Evolutionary conservation across 2,888 invertebrate species (phyloP).

Genomic region (Harmothoe impar): DNA sequence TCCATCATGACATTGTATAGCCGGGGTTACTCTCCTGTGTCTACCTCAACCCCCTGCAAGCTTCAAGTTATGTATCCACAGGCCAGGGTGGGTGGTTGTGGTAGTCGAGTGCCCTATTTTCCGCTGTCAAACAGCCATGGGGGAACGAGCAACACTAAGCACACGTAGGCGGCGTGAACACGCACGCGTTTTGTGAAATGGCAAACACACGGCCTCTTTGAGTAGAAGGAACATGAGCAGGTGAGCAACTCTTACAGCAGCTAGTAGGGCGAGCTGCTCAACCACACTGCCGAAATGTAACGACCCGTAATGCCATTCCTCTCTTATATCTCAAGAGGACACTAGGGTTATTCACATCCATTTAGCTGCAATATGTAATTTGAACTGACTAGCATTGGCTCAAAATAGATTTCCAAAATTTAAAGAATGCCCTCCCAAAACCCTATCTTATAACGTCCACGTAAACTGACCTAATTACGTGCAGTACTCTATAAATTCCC

Average conservation of each 20-base stretch:
- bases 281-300: neutral
- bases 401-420: too few relatives aligned
- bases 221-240: constrained; percentile 28
- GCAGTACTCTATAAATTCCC: neutral
- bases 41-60: neutral
- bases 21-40: neutral
- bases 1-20: neutral
- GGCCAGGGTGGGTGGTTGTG: too few relatives aligned
- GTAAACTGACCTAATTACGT: neutral
- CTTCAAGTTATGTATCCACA: too few relatives aligned
- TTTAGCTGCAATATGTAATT: too few relatives aligned
- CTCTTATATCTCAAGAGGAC: too few relatives aligned
- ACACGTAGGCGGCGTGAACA: constrained; percentile 45
- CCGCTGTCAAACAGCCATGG: constrained; percentile 42
- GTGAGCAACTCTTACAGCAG: constrained; percentile 48
- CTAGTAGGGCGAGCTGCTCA: constrained; percentile 9
- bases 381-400: too few relatives aligned
- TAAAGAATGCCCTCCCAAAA: too few relatives aligned
- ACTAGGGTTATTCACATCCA: too few relatives aligned
- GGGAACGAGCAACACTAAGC: constrained; percentile 32
- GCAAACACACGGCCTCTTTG: constrained; percentile 30
- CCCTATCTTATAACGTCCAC: too few relatives aligned
- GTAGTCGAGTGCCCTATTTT: neutral
- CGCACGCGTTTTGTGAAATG: constrained; percentile 56
- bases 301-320: too few relatives aligned